Evolutionary conservation across 1,140 invertebrate genomes (phyloP), one percentile per base, ranked within the genome.

Genomic region (Ganaspis sp.): DNA sequence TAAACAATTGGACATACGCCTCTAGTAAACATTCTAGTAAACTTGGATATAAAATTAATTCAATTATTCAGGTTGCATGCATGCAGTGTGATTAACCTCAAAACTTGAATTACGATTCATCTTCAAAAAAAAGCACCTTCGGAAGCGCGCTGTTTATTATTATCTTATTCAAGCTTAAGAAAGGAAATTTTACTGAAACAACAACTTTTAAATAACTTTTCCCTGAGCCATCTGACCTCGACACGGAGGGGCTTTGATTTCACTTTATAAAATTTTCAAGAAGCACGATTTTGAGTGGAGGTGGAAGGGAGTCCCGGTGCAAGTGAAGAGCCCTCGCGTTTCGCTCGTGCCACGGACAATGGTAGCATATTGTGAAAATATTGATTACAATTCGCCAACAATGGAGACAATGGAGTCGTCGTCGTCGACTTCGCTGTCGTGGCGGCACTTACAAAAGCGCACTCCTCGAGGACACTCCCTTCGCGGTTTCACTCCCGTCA

Each of bases 301-400:
- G 81, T 81, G 58, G 82, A 82, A n/a, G 17, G 71, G 76, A 80
- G 74, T 80, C 75, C 69, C 74, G 72, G 76, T 80, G 29, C 23
- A 49, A 74, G 69, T 83, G 77, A 84, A 88, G 84, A 54, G 83
- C 75, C 76, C 83, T 87, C 76, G 79, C 84, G 79, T 70, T 82
- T 84, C 82, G 87, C 85, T 87, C 88, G 88, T 90, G 88, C 87
- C 86, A 77, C 80, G 79, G 84, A 91, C 89, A 91, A 91, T 90
- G 81, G 82, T 85, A 83, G 80, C 84, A 89, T 91, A 91, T 91
- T 91, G 89, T 91, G 89, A 91, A 91, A 91, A 91, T 91, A 91
- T 91, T 91, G 89, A 91, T 91, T 91, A 86, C 83, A 85, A 90
- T 89, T 90, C 87, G 79, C 84, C 86, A 88, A 90, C 89, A 91